phyloP scores from a whole-genome alignment of 2,113 vertebrate species.

The Stegastes partitus region DNA sequence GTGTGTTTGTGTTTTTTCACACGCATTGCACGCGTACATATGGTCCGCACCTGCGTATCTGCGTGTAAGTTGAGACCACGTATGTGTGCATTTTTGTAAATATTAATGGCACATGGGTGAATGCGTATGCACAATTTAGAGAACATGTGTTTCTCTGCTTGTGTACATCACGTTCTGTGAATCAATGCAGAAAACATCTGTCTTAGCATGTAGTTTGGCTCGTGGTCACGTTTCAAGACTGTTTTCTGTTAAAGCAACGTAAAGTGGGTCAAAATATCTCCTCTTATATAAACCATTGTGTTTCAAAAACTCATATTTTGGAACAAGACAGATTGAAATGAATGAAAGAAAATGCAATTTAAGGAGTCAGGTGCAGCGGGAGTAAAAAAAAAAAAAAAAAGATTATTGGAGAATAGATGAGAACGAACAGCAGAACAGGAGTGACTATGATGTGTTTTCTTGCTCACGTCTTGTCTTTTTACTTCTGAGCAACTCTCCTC shows the following conservation, averaged over 20 bases:
- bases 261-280: not conserved
- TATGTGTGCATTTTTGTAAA: not conserved
- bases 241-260: not conserved
- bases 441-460: no score
- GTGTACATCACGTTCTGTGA: slow-evolving; percentile 5
- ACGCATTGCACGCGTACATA: slow-evolving; percentile 7
- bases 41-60: slow-evolving; percentile 32
- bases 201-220: not conserved
- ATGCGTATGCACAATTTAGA: slow-evolving; percentile 31
- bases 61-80: not conserved
- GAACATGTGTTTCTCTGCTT: slow-evolving; percentile 13
- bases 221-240: not conserved
- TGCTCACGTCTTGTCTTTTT: no score
- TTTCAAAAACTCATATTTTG: no score
- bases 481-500: no score
- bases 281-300: not conserved
- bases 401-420: no score
- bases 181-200: slow-evolving; percentile 25
- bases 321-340: not conserved
- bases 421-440: no score
- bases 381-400: no score
- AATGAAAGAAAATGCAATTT: no score
- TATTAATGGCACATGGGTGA: slow-evolving; percentile 14
- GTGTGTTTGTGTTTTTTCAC: not conserved
- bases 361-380: no score